Base-by-base conservation (phyloP, 30 jellyfish, hydroid and myxozoan species). In the Cassiopea xamachana region DNA sequence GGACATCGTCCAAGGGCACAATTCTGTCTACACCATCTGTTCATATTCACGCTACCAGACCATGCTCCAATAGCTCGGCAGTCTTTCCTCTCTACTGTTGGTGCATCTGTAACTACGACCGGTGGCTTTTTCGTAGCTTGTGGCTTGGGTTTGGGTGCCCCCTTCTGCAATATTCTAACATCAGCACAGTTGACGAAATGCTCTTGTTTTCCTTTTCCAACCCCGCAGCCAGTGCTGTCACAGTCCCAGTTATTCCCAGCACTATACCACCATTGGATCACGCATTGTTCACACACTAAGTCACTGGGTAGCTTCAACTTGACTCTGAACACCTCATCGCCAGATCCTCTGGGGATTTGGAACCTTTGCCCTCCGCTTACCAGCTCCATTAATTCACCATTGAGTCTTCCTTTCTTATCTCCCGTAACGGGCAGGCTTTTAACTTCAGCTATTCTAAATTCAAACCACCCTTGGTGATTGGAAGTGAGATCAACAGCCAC, bases 201-300 rank as follows among this genome's bases (percentile, higher is more conserved):
- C 70, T 94, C 98, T 69, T 94, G 98, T 27, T 86, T 86, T 62
- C 98, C 98, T 48, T 76, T 79, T 2, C 98, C 98, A 9, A 85
- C 74, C 6, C 98, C 98, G 60, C 98, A 94, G 3, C 96, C 96
- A 1, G 80, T 90, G 58, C 89, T 81, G 58, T 90, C 98, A 74
- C 98, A 94, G 58, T 80, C 98, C 98, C 98, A 94, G 81, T 74
- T 94, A 76, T 94, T 94, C 18, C 96, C 98, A 71, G 97, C 97
- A 60, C 92, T 89, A 82, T 94, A 94, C 93, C 92, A 78, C 98
- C 98, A 94, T 69, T 94, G 98, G 67, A 94, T 48, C 6, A 94
- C 98, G 83, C 98, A 94, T 64, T 87, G 77, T 48, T 94, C 85
- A 74, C 98, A 94, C 39, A 50, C 75, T 94, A 94, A 86, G 47